Base-by-base conservation (phyloP, 1,140 invertebrate genomes). In the Gryllus bimaculatus region DNA sequence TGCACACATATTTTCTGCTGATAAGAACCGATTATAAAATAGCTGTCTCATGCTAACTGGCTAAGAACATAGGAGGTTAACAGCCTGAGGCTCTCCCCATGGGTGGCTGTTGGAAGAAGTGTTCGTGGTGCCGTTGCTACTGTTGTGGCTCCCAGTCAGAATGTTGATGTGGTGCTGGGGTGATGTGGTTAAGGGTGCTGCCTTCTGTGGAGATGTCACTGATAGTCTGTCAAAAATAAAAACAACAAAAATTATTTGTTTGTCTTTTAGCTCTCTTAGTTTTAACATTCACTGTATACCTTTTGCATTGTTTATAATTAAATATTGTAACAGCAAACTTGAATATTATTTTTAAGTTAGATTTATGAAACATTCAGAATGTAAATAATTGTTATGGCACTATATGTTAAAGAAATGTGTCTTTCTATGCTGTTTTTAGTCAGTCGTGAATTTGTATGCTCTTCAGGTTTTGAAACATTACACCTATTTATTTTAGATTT, bases 161-260 rank as follows among this genome's bases (percentile, higher is more conserved):
- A 77, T 77, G 47, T 48, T 47, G 13, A 77, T 39, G 21, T 77
- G 76, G n/a, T 77, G 76, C 20, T 77, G 76, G n/a, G 76, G 48
- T n/a, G 76, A 77, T 7, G n/a, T 54, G 39, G 48, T 77, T 6
- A 48, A n/a, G 10, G n/a, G 76, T 8, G n/a, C 48, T 20, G 47
- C n/a, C 47, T 48, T 47, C 8, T 48, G 76, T n/a, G 48, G 15
- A 8, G 18, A 48, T 20, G 47, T 48, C 8, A n/a, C 20, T 10
- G 76, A 47, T 77, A 77, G 47, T 49, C 76, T 77, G 76, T 0
- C 47, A 77, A 20, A n/a, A 48, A 66, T 66, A 66, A 18, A 13
- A 66, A 66, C 54, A 66, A 3, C 18, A 66, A 66, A 13, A 66
- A 66, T 66, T 66, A 18, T 39, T 66, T 10, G 1, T 7, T 66